These are phyloP conservation scores for Dryadula phaetusa DNA, from an alignment of 2,888 invertebrate species.

Conservation along the genomic window DNA sequence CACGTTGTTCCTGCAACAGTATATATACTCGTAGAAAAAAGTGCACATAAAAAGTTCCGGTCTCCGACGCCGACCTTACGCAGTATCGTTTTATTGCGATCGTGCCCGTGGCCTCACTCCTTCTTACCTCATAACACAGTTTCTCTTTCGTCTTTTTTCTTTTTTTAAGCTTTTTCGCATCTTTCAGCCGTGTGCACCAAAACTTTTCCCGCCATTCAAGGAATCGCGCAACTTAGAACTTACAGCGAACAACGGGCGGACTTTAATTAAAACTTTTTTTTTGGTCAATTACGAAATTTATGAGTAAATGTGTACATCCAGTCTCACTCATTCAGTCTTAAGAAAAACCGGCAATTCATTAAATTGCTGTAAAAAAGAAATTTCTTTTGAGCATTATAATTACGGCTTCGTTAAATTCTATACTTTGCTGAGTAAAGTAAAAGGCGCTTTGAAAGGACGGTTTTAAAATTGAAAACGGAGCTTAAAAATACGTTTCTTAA, in stretches of 20 bases:
- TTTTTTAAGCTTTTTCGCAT: slow-evolving; percentile 34
- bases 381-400: slow-evolving; percentile 73
- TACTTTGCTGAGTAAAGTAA: slow-evolving; percentile 68
- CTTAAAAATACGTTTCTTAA: slow-evolving; percentile 60
- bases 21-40: slow-evolving; percentile 54
- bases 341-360: slow-evolving; percentile 68
- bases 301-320: slow-evolving; percentile 50
- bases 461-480: slow-evolving; percentile 67
- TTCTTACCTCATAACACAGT: slow-evolving; percentile 83
- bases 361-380: slow-evolving; percentile 60
- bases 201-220: slow-evolving; percentile 27
- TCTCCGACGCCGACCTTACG: slow-evolving; percentile 69
- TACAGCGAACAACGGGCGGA: slow-evolving; percentile 24
- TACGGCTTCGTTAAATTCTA: slow-evolving; percentile 75
- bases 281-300: slow-evolving; percentile 48
- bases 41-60: slow-evolving; percentile 62
- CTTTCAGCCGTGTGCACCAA: slow-evolving; percentile 33
- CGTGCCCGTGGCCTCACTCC: slow-evolving; percentile 76
- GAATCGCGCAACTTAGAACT: slow-evolving; percentile 29
- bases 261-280: slow-evolving; percentile 44
- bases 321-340: slow-evolving; percentile 60
- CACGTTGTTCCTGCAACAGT: slow-evolving; percentile 44
- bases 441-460: slow-evolving; percentile 66
- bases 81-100: slow-evolving; percentile 78
- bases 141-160: slow-evolving; percentile 62